These are phyloP conservation scores for Pseudomyrmex cubaensis DNA, from an alignment of 1,140 invertebrate species.

Conservation along the genomic window DNA sequence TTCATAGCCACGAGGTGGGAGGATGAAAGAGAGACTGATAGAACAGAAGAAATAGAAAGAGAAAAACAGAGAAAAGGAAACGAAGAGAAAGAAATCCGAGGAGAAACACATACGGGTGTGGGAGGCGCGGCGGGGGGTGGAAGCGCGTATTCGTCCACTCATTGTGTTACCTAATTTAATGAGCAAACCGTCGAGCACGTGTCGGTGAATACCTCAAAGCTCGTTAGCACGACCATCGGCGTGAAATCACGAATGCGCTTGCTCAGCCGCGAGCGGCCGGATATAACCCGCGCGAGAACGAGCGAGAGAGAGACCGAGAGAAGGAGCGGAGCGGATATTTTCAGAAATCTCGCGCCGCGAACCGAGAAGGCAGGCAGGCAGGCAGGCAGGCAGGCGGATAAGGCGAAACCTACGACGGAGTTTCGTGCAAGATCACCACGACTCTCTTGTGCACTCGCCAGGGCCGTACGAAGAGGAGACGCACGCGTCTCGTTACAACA, in stretches of 20 bases:
- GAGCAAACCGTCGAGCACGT: conserved; percentile 64
- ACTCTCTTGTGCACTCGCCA: conserved; percentile 12
- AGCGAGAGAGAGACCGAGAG: neutral
- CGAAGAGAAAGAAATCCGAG: conserved; percentile 38
- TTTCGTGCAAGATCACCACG: conserved; percentile 15
- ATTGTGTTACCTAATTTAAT: conserved; percentile 77
- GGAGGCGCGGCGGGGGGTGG: neutral
- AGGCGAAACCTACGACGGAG: conserved; percentile 13
- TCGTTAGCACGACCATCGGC: conserved; percentile 69
- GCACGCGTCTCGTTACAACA: neutral
- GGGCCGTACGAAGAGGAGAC: conserved; percentile 6
- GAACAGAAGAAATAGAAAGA: conserved; percentile 38
- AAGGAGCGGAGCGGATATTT: conserved; percentile 44
- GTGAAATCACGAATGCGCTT: conserved; percentile 68
- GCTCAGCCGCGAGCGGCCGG: conserved; percentile 27
- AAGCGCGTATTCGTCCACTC: conserved; percentile 65
- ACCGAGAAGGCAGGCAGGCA: conserved; percentile 3
- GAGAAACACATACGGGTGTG: conserved; percentile 12
- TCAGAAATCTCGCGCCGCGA: conserved; percentile 30
- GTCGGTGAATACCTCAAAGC: conserved; percentile 66
- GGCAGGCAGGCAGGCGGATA: neutral
- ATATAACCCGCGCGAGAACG: conserved; percentile 1
- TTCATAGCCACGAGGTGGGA: neutral
- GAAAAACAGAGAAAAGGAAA: conserved; percentile 40
- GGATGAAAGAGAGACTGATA: conserved; percentile 14